Percentiles rank a stretch among this genome's conserved stretches.
phyloP scores from a whole-genome alignment of 2,888 invertebrate genomes.

The Chrysotoxum bicinctum region DNA sequence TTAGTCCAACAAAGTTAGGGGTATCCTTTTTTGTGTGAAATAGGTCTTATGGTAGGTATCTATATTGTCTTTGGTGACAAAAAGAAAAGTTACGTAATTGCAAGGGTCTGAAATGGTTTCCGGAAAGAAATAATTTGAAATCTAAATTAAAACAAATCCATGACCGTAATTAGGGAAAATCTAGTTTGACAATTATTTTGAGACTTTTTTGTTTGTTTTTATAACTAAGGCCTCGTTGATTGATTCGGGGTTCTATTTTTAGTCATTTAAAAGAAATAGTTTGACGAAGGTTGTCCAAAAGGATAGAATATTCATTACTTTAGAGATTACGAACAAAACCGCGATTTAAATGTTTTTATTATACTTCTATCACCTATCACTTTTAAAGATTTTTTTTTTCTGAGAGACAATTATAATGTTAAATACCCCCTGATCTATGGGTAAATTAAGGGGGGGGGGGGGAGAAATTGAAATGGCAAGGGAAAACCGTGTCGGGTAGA shows the following conservation, averaged over 20 bases:
- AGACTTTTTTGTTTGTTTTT: background rate
- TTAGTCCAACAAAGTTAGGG: constrained; percentile 6
- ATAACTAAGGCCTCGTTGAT: background rate
- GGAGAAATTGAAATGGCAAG: too few relatives aligned
- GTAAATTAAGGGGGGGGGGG: too few relatives aligned
- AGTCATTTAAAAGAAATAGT: background rate
- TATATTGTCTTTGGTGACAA: background rate
- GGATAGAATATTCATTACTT: background rate
- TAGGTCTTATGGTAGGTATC: too few relatives aligned
- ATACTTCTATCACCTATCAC: too few relatives aligned
- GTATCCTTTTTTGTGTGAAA: background rate
- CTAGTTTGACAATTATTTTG: background rate
- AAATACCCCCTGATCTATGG: too few relatives aligned
- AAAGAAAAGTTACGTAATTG: background rate
- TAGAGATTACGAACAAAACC: too few relatives aligned
- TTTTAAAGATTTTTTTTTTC: too few relatives aligned
- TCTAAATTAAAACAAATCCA: too few relatives aligned
- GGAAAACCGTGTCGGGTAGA: too few relatives aligned
- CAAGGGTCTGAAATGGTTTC: background rate
- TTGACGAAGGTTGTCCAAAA: background rate
- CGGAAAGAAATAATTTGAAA: background rate
- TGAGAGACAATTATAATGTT: too few relatives aligned
- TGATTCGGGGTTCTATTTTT: background rate
- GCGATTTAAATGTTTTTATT: too few relatives aligned
- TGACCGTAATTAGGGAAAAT: background rate